These are phyloP conservation scores for Sipha flava DNA, from an alignment of 1,140 invertebrate genomes.

Conservation along the genomic window DNA sequence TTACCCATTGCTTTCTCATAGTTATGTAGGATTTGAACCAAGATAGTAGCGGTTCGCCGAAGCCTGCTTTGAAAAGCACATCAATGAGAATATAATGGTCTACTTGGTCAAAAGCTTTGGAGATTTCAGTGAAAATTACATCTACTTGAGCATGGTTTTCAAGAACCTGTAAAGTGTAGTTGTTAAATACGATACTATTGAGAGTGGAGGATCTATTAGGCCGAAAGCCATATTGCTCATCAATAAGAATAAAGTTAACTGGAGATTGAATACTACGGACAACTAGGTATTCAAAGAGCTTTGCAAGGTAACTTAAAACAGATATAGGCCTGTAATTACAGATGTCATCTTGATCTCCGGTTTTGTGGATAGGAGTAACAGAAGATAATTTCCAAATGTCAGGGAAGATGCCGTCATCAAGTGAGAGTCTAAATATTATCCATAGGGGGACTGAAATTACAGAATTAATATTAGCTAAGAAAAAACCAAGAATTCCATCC, in stretches of 20 bases:
- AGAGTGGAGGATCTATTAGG: neutral
- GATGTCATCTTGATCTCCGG: slow-evolving; percentile 2
- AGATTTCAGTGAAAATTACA: slow-evolving; percentile 37
- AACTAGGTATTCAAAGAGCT: neutral
- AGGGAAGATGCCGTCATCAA: neutral
- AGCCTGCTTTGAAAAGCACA: too few relatives aligned
- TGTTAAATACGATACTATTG: neutral
- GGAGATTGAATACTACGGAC: neutral
- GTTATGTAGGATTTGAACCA: too few relatives aligned
- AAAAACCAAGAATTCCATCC: neutral
- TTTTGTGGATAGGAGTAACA: slow-evolving; percentile 7
- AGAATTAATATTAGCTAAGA: neutral
- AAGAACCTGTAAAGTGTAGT: too few relatives aligned
- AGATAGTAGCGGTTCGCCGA: too few relatives aligned
- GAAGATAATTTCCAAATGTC: neutral
- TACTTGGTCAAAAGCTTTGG: slow-evolving; percentile 39
- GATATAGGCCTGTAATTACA: neutral
- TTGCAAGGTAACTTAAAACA: neutral
- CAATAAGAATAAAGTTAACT: neutral
- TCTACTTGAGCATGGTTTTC: too few relatives aligned
- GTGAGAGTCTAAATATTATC: neutral
- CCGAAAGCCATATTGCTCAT: neutral
- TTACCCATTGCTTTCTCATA: too few relatives aligned
- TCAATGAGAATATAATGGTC: neutral
- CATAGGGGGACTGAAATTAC: neutral